These are phyloP conservation scores for Sesamia inferens DNA, from an alignment of 2,888 invertebrate species.

Conservation along the genomic window DNA sequence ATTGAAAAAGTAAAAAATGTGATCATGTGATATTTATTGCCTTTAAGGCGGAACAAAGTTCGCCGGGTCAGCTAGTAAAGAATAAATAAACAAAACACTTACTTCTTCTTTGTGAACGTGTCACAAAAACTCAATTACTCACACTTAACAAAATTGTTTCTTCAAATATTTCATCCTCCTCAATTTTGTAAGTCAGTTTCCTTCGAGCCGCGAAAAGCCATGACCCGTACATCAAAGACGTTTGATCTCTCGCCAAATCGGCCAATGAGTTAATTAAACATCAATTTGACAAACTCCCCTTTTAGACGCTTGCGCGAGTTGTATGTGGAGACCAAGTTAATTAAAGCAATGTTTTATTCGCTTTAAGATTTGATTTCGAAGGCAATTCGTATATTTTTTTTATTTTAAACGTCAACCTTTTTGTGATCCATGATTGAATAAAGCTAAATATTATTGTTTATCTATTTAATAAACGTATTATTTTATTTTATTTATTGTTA, in stretches of 20 bases:
- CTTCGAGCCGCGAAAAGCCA: conserved; percentile 64
- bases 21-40: too few species aligned
- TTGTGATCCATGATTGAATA: background rate
- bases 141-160: conserved; percentile 6
- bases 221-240: conserved; percentile 72
- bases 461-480: background rate
- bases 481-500: too few species aligned
- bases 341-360: conserved; percentile 14
- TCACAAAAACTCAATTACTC: background rate
- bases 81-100: background rate
- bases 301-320: conserved; percentile 3
- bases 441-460: background rate
- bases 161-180: conserved; percentile 1
- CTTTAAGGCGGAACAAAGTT: too few species aligned
- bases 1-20: too few species aligned
- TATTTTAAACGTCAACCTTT: background rate
- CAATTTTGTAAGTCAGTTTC: conserved; percentile 40
- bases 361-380: conserved; percentile 1
- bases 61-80: too few species aligned
- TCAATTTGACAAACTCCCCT: conserved; percentile 73
- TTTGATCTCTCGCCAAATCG: conserved; percentile 80
- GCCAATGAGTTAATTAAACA: conserved; percentile 83
- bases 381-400: too few species aligned
- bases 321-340: background rate
- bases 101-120: background rate